Evolutionary conservation across 2,888 invertebrate genomes (phyloP).

Genomic region (Hymenopus coronatus): DNA sequence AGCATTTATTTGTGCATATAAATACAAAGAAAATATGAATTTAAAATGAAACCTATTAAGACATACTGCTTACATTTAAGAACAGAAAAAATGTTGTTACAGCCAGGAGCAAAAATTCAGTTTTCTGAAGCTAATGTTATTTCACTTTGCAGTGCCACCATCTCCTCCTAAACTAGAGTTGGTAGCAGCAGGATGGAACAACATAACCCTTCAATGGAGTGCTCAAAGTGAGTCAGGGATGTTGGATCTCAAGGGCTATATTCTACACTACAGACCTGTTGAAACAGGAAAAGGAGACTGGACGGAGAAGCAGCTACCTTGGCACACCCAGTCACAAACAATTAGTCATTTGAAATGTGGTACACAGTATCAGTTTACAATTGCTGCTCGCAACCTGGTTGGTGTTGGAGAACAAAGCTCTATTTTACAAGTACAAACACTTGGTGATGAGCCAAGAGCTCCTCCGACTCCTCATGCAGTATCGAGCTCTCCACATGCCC

Average conservation of each 20-base stretch:
- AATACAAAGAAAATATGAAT: no score
- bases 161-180: slow-evolving; percentile 45
- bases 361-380: slow-evolving; percentile 39
- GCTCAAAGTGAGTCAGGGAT: slow-evolving; percentile 36
- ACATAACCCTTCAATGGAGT: slow-evolving; percentile 43
- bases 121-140: neutral
- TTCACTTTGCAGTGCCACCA: slow-evolving; percentile 45
- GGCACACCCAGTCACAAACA: slow-evolving; percentile 27
- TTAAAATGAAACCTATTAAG: no score
- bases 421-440: slow-evolving; percentile 31
- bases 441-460: slow-evolving; percentile 31
- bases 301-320: neutral
- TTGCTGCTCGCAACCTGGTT: slow-evolving; percentile 40
- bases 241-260: slow-evolving; percentile 38
- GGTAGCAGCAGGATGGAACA: slow-evolving; percentile 45
- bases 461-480: slow-evolving; percentile 25
- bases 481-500: slow-evolving; percentile 30
- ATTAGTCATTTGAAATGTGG: slow-evolving; percentile 40
- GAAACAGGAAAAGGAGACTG: neutral
- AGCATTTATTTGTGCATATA: no score
- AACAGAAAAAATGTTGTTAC: no score
- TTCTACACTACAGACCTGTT: slow-evolving; percentile 35
- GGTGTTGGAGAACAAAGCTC: slow-evolving; percentile 41
- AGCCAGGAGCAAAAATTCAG: no score
- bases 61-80: no score